Evolutionary conservation across 2,888 invertebrate species (phyloP).

Genomic region (Hermaeophaga mercurialis): DNA sequence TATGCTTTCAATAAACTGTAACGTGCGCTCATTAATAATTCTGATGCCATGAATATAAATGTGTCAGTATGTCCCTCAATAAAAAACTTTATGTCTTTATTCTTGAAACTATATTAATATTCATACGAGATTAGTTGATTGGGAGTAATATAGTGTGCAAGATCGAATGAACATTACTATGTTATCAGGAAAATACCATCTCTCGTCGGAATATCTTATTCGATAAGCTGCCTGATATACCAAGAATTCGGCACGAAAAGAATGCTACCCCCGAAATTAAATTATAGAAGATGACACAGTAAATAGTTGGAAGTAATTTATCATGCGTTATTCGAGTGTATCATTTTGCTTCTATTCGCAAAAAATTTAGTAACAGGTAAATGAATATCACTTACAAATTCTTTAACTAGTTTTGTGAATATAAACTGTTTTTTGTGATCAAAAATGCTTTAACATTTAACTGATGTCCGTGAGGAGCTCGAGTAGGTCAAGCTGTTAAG

Average conservation of each 20-base stretch:
- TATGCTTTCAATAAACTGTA: too few relatives aligned
- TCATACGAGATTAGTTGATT: conserved; percentile 21
- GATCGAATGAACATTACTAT: conserved; percentile 29
- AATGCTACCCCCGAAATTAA: conserved; percentile 26
- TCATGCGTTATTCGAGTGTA: background rate
- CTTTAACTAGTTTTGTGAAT: too few relatives aligned
- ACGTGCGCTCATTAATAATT: background rate
- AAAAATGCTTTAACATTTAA: too few relatives aligned
- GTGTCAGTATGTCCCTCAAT: conserved; percentile 4
- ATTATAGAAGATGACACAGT: conserved; percentile 18
- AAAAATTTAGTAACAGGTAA: too few relatives aligned
- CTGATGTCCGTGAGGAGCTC: too few relatives aligned
- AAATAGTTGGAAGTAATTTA: conserved; percentile 9
- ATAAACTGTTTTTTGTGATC: too few relatives aligned
- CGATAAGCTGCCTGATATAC: conserved; percentile 14
- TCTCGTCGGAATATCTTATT: conserved; percentile 21
- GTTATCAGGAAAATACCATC: conserved; percentile 30
- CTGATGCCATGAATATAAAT: conserved; percentile 4
- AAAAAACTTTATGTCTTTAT: conserved; percentile 20
- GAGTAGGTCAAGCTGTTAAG: too few relatives aligned
- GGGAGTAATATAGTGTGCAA: conserved; percentile 25
- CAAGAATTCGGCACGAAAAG: conserved; percentile 24
- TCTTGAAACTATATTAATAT: conserved; percentile 20
- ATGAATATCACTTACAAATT: too few relatives aligned
- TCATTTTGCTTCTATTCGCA: too few relatives aligned